Evolutionary conservation across 2,888 invertebrate species (phyloP).

Genomic region (Mimas tiliae): DNA sequence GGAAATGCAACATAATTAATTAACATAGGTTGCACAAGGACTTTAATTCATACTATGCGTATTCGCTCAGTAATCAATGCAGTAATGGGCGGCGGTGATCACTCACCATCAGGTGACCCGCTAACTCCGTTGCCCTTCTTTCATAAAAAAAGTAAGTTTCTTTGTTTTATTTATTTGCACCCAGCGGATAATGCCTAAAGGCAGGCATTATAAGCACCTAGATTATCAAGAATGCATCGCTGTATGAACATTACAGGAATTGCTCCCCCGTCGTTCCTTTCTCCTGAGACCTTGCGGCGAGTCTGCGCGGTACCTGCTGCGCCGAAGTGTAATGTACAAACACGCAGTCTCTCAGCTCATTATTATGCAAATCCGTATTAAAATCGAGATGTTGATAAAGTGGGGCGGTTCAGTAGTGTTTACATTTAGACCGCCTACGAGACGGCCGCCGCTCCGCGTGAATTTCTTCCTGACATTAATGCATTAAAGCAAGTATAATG

Average conservation of each 20-base stretch:
- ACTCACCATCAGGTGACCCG: too few relatives aligned
- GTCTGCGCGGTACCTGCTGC: conserved; percentile 13
- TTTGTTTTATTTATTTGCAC: not conserved
- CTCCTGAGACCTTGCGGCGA: conserved; percentile 17
- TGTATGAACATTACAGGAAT: conserved; percentile 3
- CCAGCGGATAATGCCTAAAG: not conserved
- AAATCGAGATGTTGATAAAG: conserved; percentile 49
- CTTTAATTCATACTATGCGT: not conserved
- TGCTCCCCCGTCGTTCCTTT: conserved; percentile 8
- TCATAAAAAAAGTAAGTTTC: too few relatives aligned
- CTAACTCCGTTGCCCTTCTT: too few relatives aligned
- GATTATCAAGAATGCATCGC: not conserved
- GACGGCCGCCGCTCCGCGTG: conserved; percentile 48
- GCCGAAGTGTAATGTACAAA: conserved; percentile 17
- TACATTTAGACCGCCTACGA: conserved; percentile 46
- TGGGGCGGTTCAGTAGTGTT: conserved; percentile 46
- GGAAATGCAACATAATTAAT: conserved; percentile 13
- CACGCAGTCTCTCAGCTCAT: conserved; percentile 17
- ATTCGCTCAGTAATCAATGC: not conserved
- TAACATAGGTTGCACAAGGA: conserved; percentile 8
- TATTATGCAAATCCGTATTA: conserved; percentile 44
- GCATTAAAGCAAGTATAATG: conserved; percentile 33
- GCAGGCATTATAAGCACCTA: not conserved
- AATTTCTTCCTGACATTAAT: conserved; percentile 50
- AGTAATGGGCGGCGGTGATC: too few relatives aligned